Conservation (phyloP, 2,797 vertebrate genomes). For the Florisuga fusca region DNA sequence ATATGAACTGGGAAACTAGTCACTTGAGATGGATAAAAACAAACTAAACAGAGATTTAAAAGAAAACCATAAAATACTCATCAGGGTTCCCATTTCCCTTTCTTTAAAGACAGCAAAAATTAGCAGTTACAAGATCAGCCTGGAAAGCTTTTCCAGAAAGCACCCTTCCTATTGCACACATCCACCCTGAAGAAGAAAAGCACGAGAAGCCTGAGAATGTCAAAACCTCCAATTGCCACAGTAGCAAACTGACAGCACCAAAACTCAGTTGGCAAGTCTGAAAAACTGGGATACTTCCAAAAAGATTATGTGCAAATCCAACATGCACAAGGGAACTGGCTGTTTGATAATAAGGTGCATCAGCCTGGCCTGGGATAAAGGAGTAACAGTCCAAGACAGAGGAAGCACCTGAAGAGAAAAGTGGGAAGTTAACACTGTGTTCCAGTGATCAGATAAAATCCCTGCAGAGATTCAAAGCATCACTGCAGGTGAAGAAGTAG, state of each 20-base stretch:
- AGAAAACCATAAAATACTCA: slow-evolving; percentile 27
- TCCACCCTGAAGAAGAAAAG: background rate
- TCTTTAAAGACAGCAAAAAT: slow-evolving; percentile 29
- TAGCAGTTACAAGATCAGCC: background rate
- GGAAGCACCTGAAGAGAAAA: background rate
- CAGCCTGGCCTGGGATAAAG: background rate
- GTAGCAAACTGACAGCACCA: background rate
- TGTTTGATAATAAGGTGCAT: background rate
- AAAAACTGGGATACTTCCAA: background rate
- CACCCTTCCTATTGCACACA: background rate
- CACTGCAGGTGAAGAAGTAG: background rate
- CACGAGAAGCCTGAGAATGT: background rate
- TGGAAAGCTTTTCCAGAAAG: background rate
- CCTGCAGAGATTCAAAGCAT: background rate
- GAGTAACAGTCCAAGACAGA: background rate
- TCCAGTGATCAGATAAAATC: background rate
- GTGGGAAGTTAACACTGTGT: background rate
- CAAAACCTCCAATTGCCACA: background rate
- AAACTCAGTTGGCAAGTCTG: background rate
- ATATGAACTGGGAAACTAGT: slow-evolving; percentile 45
- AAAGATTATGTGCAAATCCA: background rate
- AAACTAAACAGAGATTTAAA: slow-evolving; percentile 60
- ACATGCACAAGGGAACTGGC: background rate
- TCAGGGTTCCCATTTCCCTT: slow-evolving; percentile 45
- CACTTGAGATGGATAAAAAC: slow-evolving; percentile 65